These are phyloP conservation scores for Origma solitaria DNA, from an alignment of 2,113 vertebrate species.

Conservation along the genomic window DNA sequence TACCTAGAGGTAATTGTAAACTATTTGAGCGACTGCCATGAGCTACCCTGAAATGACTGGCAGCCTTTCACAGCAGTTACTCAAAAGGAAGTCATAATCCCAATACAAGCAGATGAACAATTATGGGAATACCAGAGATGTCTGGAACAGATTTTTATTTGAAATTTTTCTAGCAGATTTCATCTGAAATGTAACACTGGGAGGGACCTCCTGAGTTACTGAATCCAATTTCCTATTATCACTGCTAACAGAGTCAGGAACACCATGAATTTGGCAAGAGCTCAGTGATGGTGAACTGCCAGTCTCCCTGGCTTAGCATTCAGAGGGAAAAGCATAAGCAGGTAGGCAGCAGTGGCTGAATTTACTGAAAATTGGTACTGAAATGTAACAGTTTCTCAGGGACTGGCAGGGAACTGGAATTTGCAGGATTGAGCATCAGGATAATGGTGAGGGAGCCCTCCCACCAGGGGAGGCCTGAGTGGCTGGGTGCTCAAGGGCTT, in stretches of 20 bases:
- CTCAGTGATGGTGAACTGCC: not conserved
- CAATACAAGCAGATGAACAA: not conserved
- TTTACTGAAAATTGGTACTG: not conserved
- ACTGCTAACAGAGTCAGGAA: not conserved
- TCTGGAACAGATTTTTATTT: not conserved
- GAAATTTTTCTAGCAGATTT: not conserved
- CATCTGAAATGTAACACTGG: not conserved
- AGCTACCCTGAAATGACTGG: not conserved
- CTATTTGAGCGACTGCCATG: not conserved
- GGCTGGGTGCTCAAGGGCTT: not conserved
- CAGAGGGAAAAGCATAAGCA: not conserved
- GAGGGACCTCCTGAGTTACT: not conserved
- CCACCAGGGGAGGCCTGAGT: not conserved
- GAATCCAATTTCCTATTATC: conserved; percentile 11
- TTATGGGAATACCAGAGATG: not conserved
- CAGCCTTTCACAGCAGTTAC: not conserved
- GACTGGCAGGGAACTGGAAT: not conserved
- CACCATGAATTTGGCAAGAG: not conserved
- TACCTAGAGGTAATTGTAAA: not conserved
- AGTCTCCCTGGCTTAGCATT: not conserved
- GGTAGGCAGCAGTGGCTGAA: not conserved
- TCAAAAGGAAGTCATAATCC: not conserved
- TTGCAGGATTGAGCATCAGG: not conserved
- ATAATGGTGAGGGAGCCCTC: not conserved
- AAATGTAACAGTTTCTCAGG: not conserved